Evolutionary conservation across 2,113 vertebrate genomes (phyloP), one percentile per base, ranked within the genome.

Genomic region (Scomber colias): DNA sequence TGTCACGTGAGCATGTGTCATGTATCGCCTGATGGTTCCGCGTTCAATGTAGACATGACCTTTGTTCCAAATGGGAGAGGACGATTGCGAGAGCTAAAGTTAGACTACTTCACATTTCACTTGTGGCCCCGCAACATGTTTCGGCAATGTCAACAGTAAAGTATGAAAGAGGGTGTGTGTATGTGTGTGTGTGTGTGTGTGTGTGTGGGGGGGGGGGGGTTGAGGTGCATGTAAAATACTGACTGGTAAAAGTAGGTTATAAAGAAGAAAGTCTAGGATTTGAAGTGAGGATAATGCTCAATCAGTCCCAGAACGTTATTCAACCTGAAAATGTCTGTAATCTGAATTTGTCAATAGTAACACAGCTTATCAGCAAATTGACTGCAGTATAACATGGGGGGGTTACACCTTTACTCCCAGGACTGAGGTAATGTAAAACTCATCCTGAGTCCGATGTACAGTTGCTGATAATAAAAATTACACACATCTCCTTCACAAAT

Each of bases 11-110:
- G 19, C 46, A 21, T 17, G 35, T 30, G 27, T 48, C 31, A 48
- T 4, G 13, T 3, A 51, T 67, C 27, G 16, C 35, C 71, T 31
- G 55, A 69, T 57, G 70, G 27, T 15, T 61, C 21, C 24, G 30
- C 60, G 45, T 61, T 59, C 40, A 30, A 31, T 35, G 46, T 69
- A 82, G 60, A 77, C 30, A 14, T 81, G 85, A 88, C 64, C 78
- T 84, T 89, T 86, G 84, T 19, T 55, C 51, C 1, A 11, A 74
- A 21, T 35, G 12, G 50, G 50, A 72, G 30, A 57, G 30, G 17
- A 49, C 5, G 48, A 60, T n/a, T 21, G 16, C 11, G 35, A 74
- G 45, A 9, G 31, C 13, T 51, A 9, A 50, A 65, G 75, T 79
- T 64, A 68, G 31, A 55, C 56, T 35, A 45, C 19, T 30, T 21